Conservation (phyloP, 2,113 vertebrate species). For the Tachysurus vachellii region DNA sequence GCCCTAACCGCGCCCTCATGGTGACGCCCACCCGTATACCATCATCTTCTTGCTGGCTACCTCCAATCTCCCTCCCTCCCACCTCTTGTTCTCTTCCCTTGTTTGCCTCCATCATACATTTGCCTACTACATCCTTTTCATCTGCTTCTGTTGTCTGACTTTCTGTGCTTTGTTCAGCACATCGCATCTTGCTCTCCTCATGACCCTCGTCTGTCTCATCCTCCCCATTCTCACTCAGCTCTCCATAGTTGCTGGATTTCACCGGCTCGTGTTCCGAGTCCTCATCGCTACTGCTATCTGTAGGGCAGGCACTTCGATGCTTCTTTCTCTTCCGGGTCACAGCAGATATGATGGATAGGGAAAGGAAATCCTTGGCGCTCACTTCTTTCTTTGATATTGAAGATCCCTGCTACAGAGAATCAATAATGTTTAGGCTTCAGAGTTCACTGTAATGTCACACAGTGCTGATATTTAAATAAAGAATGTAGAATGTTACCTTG, state of each 20-base stretch:
- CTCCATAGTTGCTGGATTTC: slow-evolving; percentile 65
- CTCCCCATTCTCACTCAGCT: slow-evolving; percentile 38
- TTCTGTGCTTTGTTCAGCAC: neutral
- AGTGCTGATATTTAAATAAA: slow-evolving; percentile 11
- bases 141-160: slow-evolving; percentile 11
- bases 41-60: slow-evolving; percentile 19
- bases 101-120: slow-evolving; percentile 5
- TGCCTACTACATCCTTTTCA: slow-evolving; percentile 18
- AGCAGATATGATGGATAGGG: slow-evolving; percentile 84
- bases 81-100: neutral
- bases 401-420: slow-evolving; percentile 70
- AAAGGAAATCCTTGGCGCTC: slow-evolving; percentile 81
- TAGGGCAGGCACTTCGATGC: slow-evolving; percentile 72
- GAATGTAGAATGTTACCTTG: slow-evolving; percentile 76
- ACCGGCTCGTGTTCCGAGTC: slow-evolving; percentile 82
- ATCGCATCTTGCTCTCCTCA: slow-evolving; percentile 27
- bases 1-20: neutral
- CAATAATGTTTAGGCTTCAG: neutral
- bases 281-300: slow-evolving; percentile 85
- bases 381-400: slow-evolving; percentile 79
- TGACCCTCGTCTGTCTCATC: slow-evolving; percentile 27
- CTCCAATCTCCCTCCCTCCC: neutral
- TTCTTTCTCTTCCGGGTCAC: slow-evolving; percentile 90
- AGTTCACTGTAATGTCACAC: neutral
- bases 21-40: slow-evolving; percentile 54